Evolutionary conservation across 1,140 invertebrate genomes (phyloP).

Genomic region (Ips typographus): DNA sequence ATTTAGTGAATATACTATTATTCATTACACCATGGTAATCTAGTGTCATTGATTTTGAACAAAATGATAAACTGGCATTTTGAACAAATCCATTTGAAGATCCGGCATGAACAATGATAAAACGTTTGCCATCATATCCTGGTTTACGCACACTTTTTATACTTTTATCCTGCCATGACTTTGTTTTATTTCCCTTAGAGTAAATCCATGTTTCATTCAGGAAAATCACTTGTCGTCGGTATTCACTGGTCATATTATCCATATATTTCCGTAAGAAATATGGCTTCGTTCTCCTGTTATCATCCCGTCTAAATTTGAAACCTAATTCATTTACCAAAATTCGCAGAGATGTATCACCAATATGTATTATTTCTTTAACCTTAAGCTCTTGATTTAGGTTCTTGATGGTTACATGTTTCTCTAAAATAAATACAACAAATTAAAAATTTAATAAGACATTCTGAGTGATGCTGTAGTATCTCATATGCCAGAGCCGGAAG

Average conservation of each 20-base stretch:
- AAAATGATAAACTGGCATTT: constrained; percentile 38
- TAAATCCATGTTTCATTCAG: background rate
- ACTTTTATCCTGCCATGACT: background rate
- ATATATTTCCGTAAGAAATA: background rate
- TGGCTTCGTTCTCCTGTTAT: background rate
- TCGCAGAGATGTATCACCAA: too few species aligned
- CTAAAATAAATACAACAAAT: too few species aligned
- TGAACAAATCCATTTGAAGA: constrained; percentile 41
- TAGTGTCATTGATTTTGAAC: constrained; percentile 35
- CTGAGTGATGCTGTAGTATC: too few species aligned
- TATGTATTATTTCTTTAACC: too few species aligned
- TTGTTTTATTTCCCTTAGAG: background rate
- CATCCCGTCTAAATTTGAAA: background rate
- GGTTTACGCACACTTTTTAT: background rate
- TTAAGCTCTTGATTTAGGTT: too few species aligned
- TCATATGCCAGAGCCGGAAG: too few species aligned
- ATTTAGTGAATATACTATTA: constrained; percentile 40
- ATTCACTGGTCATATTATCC: background rate
- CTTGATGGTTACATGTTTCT: too few species aligned
- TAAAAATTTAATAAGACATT: too few species aligned
- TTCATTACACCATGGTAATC: constrained; percentile 44
- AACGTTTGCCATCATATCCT: constrained; percentile 21
- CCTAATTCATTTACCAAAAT: background rate
- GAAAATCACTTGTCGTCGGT: background rate
- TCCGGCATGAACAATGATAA: constrained; percentile 42